phyloP scores from a whole-genome alignment of 2,797 vertebrate species.

The Rhinichthys osculus region DNA sequence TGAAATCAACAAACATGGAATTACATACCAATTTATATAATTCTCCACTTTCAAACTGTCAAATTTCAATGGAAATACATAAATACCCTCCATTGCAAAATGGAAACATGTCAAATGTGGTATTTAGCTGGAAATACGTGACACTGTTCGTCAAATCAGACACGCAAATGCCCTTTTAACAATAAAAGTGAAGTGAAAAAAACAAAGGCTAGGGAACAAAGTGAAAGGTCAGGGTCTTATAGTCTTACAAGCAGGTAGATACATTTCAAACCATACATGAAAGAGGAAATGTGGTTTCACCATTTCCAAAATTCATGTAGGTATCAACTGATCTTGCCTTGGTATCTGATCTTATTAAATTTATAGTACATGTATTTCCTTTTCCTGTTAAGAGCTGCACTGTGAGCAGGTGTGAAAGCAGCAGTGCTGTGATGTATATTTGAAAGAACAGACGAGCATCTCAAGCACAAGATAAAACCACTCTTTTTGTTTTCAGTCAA shows the following conservation, averaged over 20 bases:
- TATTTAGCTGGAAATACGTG: constrained; percentile 30
- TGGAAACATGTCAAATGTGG: neutral
- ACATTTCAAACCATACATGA: constrained; percentile 7
- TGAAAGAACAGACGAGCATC: neutral
- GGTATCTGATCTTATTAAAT: neutral
- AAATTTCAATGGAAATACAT: neutral
- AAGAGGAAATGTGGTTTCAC: constrained; percentile 36
- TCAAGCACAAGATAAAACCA: neutral
- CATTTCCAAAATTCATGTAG: constrained; percentile 1
- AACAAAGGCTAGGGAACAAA: constrained; percentile 53
- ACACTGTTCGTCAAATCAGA: neutral
- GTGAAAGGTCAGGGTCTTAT: constrained; percentile 52
- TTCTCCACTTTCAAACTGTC: neutral
- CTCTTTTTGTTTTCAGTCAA: neutral
- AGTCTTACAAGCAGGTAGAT: neutral
- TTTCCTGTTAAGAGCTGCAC: neutral
- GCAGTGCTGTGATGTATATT: neutral
- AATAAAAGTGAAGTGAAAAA: constrained; percentile 55
- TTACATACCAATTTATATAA: neutral
- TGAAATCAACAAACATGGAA: neutral
- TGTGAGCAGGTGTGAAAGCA: neutral
- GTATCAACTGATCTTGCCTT: neutral
- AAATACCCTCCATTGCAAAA: neutral
- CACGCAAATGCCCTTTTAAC: constrained; percentile 25
- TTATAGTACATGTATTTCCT: constrained; percentile 8